Percentiles rank a stretch among this genome's conserved stretches.
Conservation (phyloP, 2,888 invertebrate genomes). For the Nineta flava region DNA sequence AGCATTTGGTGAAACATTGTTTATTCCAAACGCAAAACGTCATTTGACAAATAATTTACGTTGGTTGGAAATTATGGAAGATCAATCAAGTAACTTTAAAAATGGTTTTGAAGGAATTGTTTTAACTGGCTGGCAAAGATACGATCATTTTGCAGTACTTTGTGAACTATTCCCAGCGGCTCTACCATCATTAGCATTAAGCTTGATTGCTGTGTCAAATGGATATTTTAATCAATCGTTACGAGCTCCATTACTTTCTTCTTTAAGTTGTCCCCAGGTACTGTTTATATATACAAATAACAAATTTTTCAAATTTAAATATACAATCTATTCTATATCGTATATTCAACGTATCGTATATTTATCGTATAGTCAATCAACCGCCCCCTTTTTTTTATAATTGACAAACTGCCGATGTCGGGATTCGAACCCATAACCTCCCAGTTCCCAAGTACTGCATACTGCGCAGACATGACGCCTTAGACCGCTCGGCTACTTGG, state of each 20-base stretch:
- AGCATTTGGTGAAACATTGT: slow-evolving; percentile 53
- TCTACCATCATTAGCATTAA: slow-evolving; percentile 45
- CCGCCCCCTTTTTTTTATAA: too few species aligned
- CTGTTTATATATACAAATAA: slow-evolving; percentile 13
- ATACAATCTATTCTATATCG: neutral
- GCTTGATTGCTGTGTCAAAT: slow-evolving; percentile 37
- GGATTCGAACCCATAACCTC: too few species aligned
- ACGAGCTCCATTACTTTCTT: slow-evolving; percentile 27
- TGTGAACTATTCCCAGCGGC: slow-evolving; percentile 50
- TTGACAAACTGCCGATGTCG: too few species aligned
- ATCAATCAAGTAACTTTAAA: slow-evolving; percentile 36
- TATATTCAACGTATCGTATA: too few species aligned
- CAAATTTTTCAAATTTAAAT: slow-evolving; percentile 4
- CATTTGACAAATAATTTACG: slow-evolving; percentile 55
- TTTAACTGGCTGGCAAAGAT: slow-evolving; percentile 44
- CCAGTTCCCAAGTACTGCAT: too few species aligned
- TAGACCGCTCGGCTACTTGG: too few species aligned
- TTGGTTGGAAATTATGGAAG: slow-evolving; percentile 50
- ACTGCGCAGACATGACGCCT: too few species aligned
- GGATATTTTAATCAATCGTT: slow-evolving; percentile 42
- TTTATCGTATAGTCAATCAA: too few species aligned
- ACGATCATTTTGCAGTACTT: slow-evolving; percentile 53
- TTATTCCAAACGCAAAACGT: slow-evolving; percentile 45
- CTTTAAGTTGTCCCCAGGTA: slow-evolving; percentile 35
- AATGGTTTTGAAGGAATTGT: slow-evolving; percentile 35